phyloP scores from a whole-genome alignment of 2,113 vertebrate species.

The Cyprinodon tularosa region DNA sequence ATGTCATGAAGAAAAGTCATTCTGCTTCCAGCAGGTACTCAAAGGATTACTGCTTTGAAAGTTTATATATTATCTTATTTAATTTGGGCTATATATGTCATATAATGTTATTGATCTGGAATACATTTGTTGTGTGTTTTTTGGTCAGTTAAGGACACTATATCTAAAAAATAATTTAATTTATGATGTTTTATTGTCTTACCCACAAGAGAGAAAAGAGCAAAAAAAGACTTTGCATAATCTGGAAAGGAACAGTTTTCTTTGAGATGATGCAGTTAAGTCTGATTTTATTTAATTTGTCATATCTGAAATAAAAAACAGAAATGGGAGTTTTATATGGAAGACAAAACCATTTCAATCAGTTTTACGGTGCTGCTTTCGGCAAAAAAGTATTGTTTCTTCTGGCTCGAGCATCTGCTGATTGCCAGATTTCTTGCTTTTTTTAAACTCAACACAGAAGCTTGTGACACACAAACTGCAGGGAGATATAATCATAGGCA shows the following conservation, averaged over 20 bases:
- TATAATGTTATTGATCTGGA: background rate
- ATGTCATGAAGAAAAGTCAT: conserved; percentile 56
- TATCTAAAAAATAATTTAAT: background rate
- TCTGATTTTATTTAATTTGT: background rate
- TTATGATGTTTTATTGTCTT: background rate
- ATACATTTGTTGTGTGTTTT: background rate
- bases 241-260: background rate
- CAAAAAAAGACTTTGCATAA: too few relatives aligned
- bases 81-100: background rate
- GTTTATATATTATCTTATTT: conserved; percentile 38
- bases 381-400: background rate
- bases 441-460: background rate
- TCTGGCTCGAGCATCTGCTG: background rate
- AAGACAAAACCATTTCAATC: conserved; percentile 14
- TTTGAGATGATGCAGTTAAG: background rate
- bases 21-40: conserved; percentile 46
- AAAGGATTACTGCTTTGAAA: conserved; percentile 15
- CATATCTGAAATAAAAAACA: background rate
- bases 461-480: background rate
- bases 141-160: background rate
- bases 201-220: too few relatives aligned
- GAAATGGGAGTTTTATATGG: conserved; percentile 21
- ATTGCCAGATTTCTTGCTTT: background rate
- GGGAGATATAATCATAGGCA: background rate
- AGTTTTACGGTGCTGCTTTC: background rate